Evolutionary conservation across 2,113 vertebrate species (phyloP).

Genomic region (Mystacornis crossleyi): DNA sequence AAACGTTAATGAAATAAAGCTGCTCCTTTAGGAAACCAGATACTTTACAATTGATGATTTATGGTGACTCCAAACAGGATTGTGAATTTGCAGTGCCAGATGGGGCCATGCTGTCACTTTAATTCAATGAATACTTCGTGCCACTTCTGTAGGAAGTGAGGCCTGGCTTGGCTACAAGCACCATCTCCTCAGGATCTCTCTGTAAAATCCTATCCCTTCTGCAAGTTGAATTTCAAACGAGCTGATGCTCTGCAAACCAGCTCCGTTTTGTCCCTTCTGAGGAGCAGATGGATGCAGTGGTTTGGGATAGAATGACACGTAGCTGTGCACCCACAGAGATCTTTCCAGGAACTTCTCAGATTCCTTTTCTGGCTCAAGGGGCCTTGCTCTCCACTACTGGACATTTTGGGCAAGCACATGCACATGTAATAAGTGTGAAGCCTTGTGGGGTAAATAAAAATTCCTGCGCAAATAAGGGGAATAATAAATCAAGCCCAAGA

Average conservation of each 20-base stretch:
- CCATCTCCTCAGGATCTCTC: background rate
- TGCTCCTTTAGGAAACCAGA: background rate
- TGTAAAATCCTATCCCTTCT: background rate
- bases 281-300: background rate
- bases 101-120: background rate
- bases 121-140: background rate
- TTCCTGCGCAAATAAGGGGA: background rate
- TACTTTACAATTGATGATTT: background rate
- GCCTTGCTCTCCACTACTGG: background rate
- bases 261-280: background rate
- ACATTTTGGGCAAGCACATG: background rate
- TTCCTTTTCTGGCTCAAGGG: background rate
- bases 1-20: constrained; percentile 48
- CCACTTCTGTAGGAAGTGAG: background rate
- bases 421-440: background rate
- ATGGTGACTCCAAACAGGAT: background rate
- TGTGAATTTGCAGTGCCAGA: background rate
- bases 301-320: background rate
- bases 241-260: background rate
- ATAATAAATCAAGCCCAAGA: background rate
- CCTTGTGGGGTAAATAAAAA: background rate
- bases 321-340: background rate
- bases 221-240: background rate
- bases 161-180: background rate
- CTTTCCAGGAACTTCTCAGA: background rate